Evolutionary conservation across 1,140 invertebrate species (phyloP).

Genomic region (Trichonephila clavata): DNA sequence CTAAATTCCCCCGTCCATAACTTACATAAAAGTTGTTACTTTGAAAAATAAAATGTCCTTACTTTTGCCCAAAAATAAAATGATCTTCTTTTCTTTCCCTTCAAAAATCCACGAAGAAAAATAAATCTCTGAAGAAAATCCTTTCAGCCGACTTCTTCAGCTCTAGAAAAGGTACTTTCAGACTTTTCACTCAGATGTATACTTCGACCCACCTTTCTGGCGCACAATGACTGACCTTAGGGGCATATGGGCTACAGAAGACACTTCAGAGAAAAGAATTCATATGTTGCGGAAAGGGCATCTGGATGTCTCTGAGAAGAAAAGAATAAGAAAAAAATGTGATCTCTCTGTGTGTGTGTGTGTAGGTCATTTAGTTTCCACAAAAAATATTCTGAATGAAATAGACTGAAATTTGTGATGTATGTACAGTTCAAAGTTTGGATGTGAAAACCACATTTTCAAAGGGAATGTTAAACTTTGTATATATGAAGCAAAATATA

Average conservation of each 20-base stretch:
- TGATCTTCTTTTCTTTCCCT: neutral
- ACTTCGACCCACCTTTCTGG: neutral
- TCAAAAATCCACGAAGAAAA: neutral
- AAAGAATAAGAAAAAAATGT: neutral
- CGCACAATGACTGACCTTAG: slow-evolving; percentile 27
- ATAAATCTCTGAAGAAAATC: slow-evolving; percentile 38
- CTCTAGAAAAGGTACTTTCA: neutral
- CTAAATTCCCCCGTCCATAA: neutral
- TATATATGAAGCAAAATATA: too few species aligned
- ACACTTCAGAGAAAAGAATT: neutral
- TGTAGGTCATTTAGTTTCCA: neutral
- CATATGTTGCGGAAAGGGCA: neutral
- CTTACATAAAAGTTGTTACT: neutral
- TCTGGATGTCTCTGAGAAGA: neutral
- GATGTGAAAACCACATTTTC: too few species aligned
- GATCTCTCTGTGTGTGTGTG: too few species aligned
- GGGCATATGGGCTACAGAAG: neutral
- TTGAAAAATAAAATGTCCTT: neutral
- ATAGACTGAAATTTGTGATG: neutral
- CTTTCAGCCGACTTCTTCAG: slow-evolving; percentile 8
- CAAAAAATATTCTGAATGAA: too few species aligned
- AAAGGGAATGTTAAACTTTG: too few species aligned
- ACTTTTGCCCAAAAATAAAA: neutral
- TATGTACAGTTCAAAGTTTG: too few species aligned
- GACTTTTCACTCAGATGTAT: slow-evolving; percentile 22